Evolutionary conservation across 2,113 vertebrate genomes (phyloP).

Genomic region (Oryzias javanicus): DNA sequence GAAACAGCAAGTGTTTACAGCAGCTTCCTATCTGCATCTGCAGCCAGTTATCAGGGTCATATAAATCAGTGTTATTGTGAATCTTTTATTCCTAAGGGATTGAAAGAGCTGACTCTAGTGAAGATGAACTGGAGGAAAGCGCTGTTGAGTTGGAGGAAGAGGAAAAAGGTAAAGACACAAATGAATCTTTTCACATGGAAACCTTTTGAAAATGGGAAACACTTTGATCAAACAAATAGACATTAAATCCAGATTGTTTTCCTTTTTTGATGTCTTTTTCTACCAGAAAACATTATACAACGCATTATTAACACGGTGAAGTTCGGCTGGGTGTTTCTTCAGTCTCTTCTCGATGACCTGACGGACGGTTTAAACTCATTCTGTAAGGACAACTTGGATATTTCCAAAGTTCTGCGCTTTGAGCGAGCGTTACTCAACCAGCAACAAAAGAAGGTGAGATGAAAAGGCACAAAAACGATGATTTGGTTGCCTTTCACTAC

Average conservation of each 20-base stretch:
- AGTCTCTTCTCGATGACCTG: slow-evolving; percentile 66
- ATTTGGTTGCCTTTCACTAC: too few species aligned
- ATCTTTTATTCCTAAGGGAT: slow-evolving; percentile 48
- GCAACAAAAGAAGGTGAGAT: slow-evolving; percentile 71
- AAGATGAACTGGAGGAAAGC: slow-evolving; percentile 65
- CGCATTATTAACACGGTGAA: slow-evolving; percentile 57
- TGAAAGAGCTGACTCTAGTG: slow-evolving; percentile 54
- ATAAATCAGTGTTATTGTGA: neutral
- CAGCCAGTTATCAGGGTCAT: neutral
- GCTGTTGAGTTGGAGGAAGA: slow-evolving; percentile 41
- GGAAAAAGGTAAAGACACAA: slow-evolving; percentile 41
- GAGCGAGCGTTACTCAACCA: slow-evolving; percentile 60
- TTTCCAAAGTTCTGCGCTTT: slow-evolving; percentile 69
- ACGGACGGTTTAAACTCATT: slow-evolving; percentile 59
- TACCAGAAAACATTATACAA: slow-evolving; percentile 64
- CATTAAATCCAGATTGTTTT: neutral
- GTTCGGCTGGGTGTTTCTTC: slow-evolving; percentile 67
- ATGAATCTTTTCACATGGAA: neutral
- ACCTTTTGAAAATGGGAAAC: neutral
- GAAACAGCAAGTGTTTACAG: neutral
- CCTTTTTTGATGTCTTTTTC: neutral
- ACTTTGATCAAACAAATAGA: neutral
- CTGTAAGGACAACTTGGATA: slow-evolving; percentile 67
- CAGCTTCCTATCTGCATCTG: neutral
- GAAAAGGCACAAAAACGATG: neutral